Percentiles rank a stretch among this genome's conserved stretches.
These are phyloP conservation scores for Timandra comae DNA, from an alignment of 2,888 invertebrate genomes.

Conservation along the genomic window DNA sequence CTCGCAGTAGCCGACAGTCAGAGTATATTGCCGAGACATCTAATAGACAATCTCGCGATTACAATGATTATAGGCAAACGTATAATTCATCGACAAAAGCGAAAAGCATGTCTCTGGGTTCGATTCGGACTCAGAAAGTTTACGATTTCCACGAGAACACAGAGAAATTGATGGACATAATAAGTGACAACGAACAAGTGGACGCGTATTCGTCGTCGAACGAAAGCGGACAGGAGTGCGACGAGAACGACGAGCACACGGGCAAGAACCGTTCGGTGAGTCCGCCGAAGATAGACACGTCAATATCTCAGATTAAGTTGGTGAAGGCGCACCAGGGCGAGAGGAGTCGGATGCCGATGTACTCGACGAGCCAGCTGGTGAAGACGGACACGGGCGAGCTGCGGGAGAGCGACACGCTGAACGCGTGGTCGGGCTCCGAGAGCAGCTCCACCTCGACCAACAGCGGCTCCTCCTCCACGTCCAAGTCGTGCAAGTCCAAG, in stretches of 20 bases:
- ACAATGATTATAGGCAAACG: conserved; percentile 26
- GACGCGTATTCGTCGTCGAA: conserved; percentile 28
- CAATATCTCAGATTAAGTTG: conserved; percentile 49
- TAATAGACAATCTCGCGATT: no score
- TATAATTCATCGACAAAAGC: conserved; percentile 25
- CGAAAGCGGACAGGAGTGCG: no score
- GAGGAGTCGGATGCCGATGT: conserved; percentile 25
- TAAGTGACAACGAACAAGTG: conserved; percentile 49
- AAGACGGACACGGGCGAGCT: conserved; percentile 35
- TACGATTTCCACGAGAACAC: conserved; percentile 60
- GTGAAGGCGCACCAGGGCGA: conserved; percentile 20
- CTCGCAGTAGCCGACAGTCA: no score
- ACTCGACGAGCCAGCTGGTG: conserved; percentile 43
- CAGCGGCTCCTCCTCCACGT: conserved; percentile 38
- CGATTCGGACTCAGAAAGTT: conserved; percentile 45
- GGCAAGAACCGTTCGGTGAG: conserved; percentile 28
- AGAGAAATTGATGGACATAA: conserved; percentile 53
- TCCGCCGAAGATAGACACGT: conserved; percentile 55
- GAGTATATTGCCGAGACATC: no score
- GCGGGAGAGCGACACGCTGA: conserved; percentile 37
- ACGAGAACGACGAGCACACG: conserved; percentile 24
- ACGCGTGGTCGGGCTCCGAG: conserved; percentile 35
- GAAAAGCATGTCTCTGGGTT: conserved; percentile 37
- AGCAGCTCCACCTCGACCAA: conserved; percentile 35
- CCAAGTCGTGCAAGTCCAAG: conserved; percentile 37